Base-by-base conservation (phyloP, 2,888 invertebrate genomes). In the Stenodera caucasica region DNA sequence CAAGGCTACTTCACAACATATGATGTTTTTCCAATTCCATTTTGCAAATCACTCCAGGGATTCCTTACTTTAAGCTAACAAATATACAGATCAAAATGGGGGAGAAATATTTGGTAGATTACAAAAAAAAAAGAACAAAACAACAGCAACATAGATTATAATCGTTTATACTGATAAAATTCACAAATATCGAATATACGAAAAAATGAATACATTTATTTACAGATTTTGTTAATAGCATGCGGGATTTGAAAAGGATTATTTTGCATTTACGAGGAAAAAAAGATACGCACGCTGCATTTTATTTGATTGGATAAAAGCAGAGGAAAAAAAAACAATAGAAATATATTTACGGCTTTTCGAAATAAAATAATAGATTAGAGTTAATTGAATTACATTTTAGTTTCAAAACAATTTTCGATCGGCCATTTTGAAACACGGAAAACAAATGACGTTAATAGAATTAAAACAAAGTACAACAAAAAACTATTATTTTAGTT, bases 191-290 rank as follows among this genome's bases (percentile, higher is more conserved):
- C 45, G n/a, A 5, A 45, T 21, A 45, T 45, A 4, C 21, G 18
- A 45, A 45, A 45, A 45, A 45, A n/a, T 45, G 45, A 45, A 21
- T 12, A 45, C 45, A 21, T 45, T 45, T 45, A 45, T 45, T 45
- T 45, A 45, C 21, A 18, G 45, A 45, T 45, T 45, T 45, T 45
- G 45, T 45, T 45, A 45, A 45, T 45, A 45, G 45, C 45, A 11
- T 45, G 18, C 45, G 7, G 45, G 45, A 45, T 45, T 45, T 45
- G 45, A 45, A 45, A 21, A 21, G 21, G 45, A 45, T 45, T 45
- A 45, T 45, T 45, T 7, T 45, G 21, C 12, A 45, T 45, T 45
- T 45, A 45, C 21, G 11, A 45, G 18, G 11, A 32, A 11, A 21
- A 45, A 45, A 45, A 45, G 21, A 45, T 5, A n/a, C n/a, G 18